Percentiles rank a stretch among this genome's conserved stretches.
phyloP scores from a whole-genome alignment of 2,113 vertebrate species.

The Periophthalmus modestus region DNA sequence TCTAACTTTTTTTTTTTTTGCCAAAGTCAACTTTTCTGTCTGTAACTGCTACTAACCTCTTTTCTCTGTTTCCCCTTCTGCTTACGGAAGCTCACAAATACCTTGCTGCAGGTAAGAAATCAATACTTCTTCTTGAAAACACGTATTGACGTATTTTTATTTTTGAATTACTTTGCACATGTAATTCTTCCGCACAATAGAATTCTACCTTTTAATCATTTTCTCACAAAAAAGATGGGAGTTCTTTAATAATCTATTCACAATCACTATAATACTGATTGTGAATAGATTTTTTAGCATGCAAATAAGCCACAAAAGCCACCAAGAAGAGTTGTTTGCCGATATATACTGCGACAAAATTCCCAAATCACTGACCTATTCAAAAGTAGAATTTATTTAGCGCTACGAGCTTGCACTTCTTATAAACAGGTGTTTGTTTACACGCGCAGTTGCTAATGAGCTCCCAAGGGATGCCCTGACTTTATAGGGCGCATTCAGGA shows the following conservation, averaged over 20 bases:
- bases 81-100: slow-evolving; percentile 86
- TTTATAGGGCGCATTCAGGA: slow-evolving; percentile 37
- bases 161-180: not conserved
- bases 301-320: not conserved
- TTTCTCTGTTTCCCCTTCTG: slow-evolving; percentile 51
- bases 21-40: slow-evolving; percentile 7
- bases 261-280: too few relatives aligned
- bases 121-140: not conserved
- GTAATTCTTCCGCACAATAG: not conserved
- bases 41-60: slow-evolving; percentile 46
- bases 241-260: not conserved
- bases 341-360: not conserved
- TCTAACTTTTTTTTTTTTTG: not conserved
- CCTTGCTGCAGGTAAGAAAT: slow-evolving; percentile 83
- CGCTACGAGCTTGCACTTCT: not conserved
- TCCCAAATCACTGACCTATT: not conserved
- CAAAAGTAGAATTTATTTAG: not conserved
- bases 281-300: not conserved
- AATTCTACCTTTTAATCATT: not conserved
- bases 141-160: not conserved
- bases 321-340: not conserved
- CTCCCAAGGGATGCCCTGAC: slow-evolving; percentile 45
- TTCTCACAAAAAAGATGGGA: not conserved
- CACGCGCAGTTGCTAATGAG: slow-evolving; percentile 60
- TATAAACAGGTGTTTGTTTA: slow-evolving; percentile 50